Evolutionary conservation across 2,797 vertebrate species (phyloP).

Genomic region (Schizothorax lantsangensis): DNA sequence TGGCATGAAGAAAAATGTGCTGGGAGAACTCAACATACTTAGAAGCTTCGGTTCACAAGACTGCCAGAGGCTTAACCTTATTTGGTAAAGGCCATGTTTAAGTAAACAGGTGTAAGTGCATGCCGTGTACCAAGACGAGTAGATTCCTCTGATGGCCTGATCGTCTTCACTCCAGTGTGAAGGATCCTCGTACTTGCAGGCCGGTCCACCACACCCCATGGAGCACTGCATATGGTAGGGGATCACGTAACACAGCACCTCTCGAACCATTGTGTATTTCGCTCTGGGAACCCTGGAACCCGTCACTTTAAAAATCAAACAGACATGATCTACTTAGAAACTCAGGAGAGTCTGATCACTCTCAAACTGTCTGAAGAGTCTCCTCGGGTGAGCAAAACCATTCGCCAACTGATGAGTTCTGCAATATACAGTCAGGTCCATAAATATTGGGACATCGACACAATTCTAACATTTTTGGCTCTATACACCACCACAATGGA

Average conservation of each 20-base stretch:
- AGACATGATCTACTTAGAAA: not conserved
- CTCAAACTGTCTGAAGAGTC: not conserved
- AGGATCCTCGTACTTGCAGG: constrained; percentile 96
- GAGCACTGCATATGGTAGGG: constrained; percentile 92
- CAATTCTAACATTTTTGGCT: too few relatives aligned
- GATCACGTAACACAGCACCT: constrained; percentile 88
- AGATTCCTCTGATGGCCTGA: constrained; percentile 92
- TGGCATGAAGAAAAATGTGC: not conserved
- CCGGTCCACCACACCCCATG: constrained; percentile 89
- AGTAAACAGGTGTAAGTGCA: not conserved
- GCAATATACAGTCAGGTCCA: too few relatives aligned
- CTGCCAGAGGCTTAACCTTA: not conserved
- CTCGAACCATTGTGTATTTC: constrained; percentile 91
- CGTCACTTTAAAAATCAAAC: constrained; percentile 75
- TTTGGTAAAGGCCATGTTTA: not conserved
- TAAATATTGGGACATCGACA: too few relatives aligned
- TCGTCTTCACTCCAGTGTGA: constrained; percentile 87
- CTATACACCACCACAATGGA: too few relatives aligned
- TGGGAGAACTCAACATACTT: not conserved
- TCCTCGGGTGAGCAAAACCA: not conserved
- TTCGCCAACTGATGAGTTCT: not conserved
- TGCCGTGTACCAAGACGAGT: constrained; percentile 89
- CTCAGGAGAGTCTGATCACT: not conserved
- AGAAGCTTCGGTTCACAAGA: constrained; percentile 1
- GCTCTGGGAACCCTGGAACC: constrained; percentile 80